Base-by-base conservation (phyloP, 2,888 invertebrate species). In the Cryptocephalus moraei region DNA sequence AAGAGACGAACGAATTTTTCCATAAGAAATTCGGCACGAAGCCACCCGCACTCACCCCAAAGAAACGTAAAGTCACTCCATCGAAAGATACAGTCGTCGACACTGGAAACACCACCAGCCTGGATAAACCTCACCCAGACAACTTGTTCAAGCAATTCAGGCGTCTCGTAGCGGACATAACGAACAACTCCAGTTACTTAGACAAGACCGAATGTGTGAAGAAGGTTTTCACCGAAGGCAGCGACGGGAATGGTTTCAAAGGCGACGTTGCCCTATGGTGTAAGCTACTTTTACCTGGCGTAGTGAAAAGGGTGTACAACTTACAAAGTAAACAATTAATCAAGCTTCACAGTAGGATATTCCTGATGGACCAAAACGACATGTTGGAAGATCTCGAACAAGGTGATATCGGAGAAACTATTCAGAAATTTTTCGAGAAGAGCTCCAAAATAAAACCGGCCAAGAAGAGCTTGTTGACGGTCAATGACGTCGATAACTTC, bases 301-400 rank as follows among this genome's bases (percentile, higher is more conserved):
- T 84, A 31, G 78, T 82, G 10, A 91, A 91, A 67, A 75, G 90
- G 50, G 81, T 93, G 33, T 96, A 94, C 66, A 94, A 95, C 73
- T 73, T 96, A 43, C 91, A 92, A 73, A 91, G 86, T 64, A 93
- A 92, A 67, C 92, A 93, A 63, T 74, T 96, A 45, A 74, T 92
- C 0, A 94, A 95, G 70, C 69, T 93, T 40, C 94, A 92, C 66
- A 84, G 91, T 41, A 79, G 80, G 70, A 80, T 94, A 49, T 86
- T 94, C 56, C 70, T 74, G 3, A 76, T 76, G 0, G 81, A 84
- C 67, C 82, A 82, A 51, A 81, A 84, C 56, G 84, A 83, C 41
- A 93, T 96, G 91, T 69, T 89, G 8, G 81, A 84, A 55, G 82
- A 92, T 70, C 75, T 94, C 56, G 91, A 93, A 63, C 80, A 90